A percentile compares a stretch with the other conserved stretches of the same genome.
Evolutionary conservation across 2,888 invertebrate genomes (phyloP).

Genomic region (Muschampia plurimacula): DNA sequence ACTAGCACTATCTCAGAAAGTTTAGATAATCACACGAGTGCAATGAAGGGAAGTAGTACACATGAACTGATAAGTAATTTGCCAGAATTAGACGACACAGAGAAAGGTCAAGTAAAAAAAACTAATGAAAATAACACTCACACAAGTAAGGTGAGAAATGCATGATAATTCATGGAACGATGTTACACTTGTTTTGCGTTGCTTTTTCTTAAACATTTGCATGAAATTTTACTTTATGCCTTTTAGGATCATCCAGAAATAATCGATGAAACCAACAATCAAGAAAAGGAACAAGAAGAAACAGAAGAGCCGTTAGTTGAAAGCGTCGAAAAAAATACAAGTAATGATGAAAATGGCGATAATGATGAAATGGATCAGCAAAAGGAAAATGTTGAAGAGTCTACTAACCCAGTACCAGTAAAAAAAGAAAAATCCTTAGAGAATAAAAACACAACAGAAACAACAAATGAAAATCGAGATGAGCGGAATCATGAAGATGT

Average conservation of each 20-base stretch:
- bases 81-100: conserved; percentile 72
- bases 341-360: conserved; percentile 42
- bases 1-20: conserved; percentile 74
- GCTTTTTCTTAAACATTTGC: conserved; percentile 78
- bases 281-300: conserved; percentile 56
- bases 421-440: conserved; percentile 1
- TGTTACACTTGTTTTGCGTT: conserved; percentile 71
- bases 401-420: conserved; percentile 10
- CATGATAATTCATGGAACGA: conserved; percentile 63
- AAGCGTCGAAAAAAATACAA: conserved; percentile 21
- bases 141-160: conserved; percentile 69
- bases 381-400: conserved; percentile 32
- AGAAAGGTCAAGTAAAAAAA: conserved; percentile 50
- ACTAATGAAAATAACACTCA: conserved; percentile 50
- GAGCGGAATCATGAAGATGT: conserved; percentile 36
- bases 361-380: conserved; percentile 29
- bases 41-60: conserved; percentile 78
- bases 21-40: conserved; percentile 60
- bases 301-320: conserved; percentile 1
- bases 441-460: conserved; percentile 43
- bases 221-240: conserved; percentile 69
- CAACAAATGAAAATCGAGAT: conserved; percentile 52
- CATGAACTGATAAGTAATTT: conserved; percentile 76
- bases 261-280: conserved; percentile 6
- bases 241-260: conserved; percentile 63